These are phyloP conservation scores for Ptilodon capucinus DNA, from an alignment of 2,888 invertebrate species.

Conservation along the genomic window DNA sequence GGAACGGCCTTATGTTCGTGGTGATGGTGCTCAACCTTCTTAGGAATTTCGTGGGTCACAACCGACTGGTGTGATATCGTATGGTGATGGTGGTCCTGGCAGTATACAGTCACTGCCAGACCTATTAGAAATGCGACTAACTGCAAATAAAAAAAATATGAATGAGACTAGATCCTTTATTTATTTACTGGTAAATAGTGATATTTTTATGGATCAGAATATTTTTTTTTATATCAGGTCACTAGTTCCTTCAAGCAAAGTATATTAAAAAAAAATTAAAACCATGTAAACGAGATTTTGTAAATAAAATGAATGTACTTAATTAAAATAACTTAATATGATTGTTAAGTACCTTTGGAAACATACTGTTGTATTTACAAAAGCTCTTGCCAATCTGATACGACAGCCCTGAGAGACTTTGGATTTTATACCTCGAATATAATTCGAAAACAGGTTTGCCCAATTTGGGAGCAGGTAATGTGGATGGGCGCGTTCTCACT, in stretches of 20 bases:
- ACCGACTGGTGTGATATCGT: slow-evolving; percentile 38
- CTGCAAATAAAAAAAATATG: slow-evolving; percentile 26
- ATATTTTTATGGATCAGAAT: too few relatives aligned
- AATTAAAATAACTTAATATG: too few relatives aligned
- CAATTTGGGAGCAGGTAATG: slow-evolving; percentile 29
- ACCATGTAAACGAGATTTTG: too few relatives aligned
- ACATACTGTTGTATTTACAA: slow-evolving; percentile 46
- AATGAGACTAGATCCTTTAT: too few relatives aligned
- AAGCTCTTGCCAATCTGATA: slow-evolving; percentile 45
- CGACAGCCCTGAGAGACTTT: slow-evolving; percentile 30
- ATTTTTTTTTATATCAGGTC: too few relatives aligned
- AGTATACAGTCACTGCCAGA: slow-evolving; percentile 34
- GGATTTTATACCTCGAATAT: slow-evolving; percentile 56
- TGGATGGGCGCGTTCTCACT: slow-evolving; percentile 35
- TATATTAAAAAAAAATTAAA: too few relatives aligned
- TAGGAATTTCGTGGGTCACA: slow-evolving; percentile 49
- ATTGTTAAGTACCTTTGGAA: slow-evolving; percentile 28
- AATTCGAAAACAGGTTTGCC: slow-evolving; percentile 48
- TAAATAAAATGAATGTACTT: not conserved
- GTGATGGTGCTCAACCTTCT: slow-evolving; percentile 32
- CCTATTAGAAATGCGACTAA: slow-evolving; percentile 31
- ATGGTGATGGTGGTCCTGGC: slow-evolving; percentile 47
- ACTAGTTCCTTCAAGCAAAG: too few relatives aligned
- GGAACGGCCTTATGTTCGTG: slow-evolving; percentile 4
- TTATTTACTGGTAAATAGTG: too few relatives aligned